Evolutionary conservation across 2,113 vertebrate genomes (phyloP).

Genomic region (Callopanchax toddi): DNA sequence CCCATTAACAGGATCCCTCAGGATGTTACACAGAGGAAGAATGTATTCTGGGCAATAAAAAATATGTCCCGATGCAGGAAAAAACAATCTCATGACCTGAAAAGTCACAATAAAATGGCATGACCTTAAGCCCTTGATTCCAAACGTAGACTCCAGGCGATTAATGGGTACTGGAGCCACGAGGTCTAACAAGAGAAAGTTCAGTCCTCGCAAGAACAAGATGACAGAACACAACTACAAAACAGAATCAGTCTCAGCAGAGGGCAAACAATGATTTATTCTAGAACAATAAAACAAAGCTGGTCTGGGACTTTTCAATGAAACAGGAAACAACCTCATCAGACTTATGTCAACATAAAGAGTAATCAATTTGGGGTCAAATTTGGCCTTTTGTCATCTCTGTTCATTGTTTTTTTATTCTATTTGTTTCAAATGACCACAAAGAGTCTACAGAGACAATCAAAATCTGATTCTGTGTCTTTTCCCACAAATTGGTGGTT

Average conservation of each 20-base stretch:
- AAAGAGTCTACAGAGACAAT: not conserved
- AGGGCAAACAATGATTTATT: constrained; percentile 34
- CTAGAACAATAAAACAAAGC: constrained; percentile 24
- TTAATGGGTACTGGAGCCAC: constrained; percentile 26
- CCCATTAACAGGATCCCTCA: constrained; percentile 44
- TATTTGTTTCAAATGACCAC: not conserved
- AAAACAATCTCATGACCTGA: constrained; percentile 33
- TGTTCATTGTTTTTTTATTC: constrained; percentile 1
- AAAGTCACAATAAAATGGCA: constrained; percentile 57
- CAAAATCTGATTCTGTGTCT: not conserved
- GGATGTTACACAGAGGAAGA: constrained; percentile 33
- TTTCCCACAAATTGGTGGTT: not conserved
- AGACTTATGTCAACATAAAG: not conserved
- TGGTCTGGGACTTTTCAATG: constrained; percentile 6
- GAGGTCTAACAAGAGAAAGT: constrained; percentile 42
- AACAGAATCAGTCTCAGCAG: constrained; percentile 24
- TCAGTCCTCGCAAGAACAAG: constrained; percentile 30
- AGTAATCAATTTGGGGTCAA: not conserved
- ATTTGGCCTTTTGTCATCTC: not conserved
- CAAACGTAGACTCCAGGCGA: constrained; percentile 33
- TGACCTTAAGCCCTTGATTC: constrained; percentile 31
- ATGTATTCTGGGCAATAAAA: constrained; percentile 41
- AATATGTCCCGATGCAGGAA: constrained; percentile 50
- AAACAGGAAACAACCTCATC: constrained; percentile 31
- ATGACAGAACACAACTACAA: constrained; percentile 22